Base-by-base conservation (phyloP, 2,113 vertebrate genomes). In the Sclerurus mexicanus region DNA sequence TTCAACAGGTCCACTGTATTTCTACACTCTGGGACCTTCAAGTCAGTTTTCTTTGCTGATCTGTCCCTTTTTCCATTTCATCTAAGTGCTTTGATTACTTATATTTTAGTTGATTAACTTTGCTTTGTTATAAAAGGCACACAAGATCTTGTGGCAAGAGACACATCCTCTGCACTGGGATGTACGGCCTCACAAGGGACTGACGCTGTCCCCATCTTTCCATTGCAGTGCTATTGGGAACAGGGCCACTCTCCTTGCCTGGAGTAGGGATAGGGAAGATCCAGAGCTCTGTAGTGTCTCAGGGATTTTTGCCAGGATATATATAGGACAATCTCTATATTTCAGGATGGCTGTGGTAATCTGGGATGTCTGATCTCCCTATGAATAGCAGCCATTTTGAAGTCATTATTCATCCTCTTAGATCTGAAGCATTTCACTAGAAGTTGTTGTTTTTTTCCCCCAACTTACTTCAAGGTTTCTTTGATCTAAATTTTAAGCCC, bases 401-500 rank as follows among this genome's bases (percentile, higher is more conserved):
- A 85, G 44, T 74, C 59, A 75, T 78, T 89, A 59, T 78, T 93
- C 64, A 92, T 78, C 60, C 60, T 84, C 27, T n/a, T 77, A 81
- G 53, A 91, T 83, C 75, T 68, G 73, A 85, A 89, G 42, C 52
- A 37, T 87, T 83, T 87, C 30, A 67, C 63, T 59, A 31, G 16
- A 76, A 77, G 47, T 56, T 90, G 52, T 15, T 63, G 6, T 47
- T 40, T 49, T 59, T 3, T 17, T 10, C 12, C 23, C 37, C 10
- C 33, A 67, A 52, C 0, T 92, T 68, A 31, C 24, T 66, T 71
- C 40, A 79, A 71, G 52, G 12, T 80, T 71, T 71, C 82, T 87
- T 92, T 87, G 72, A 92, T 94, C 72, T 89, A 77, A 91, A 75
- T 85, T 73, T 89, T 77, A 90, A 60, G 42, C 28, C 21, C 7